Base-by-base conservation (phyloP, 2,797 vertebrate species). In the Pangasius djambal region DNA sequence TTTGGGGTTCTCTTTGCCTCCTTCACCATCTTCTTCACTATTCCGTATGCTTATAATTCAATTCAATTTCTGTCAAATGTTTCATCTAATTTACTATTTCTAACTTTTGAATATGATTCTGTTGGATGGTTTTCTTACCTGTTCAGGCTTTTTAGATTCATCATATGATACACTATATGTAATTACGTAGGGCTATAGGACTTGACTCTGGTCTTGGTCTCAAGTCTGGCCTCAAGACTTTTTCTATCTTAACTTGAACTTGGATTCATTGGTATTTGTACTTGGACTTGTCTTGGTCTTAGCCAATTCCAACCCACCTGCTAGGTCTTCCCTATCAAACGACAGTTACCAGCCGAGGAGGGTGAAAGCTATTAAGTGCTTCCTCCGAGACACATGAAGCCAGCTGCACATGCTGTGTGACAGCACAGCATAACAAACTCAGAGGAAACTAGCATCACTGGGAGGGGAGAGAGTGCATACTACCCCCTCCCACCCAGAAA, bases 271-370 rank as follows among this genome's bases (percentile, higher is more conserved):
- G 78, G n/a, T 59, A 61, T 61, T 82, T 61, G 22, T 61, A 28
- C 13, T 25, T 83, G 81, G 59, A 40, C 25, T 83, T 63, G 37
- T 83, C 25, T 83, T 65, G 37, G 25, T 83, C 59, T 83, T 63
- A 28, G 59, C 15, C 52, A 57, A 3, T 59, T 81, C 55, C 20
- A 4, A 34, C 31, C 20, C 52, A 59, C 18, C 31, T 61, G 77
- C 22, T 52, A n/a, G 25, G 31, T 13, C 31, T 40, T 12, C 31
- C 20, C 2, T 40, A 13, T 40, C 9, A 22, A 79, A 82, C 79
- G 61, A 37, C 18, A 82, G 18, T 61, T 37, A 82, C 79, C 31
- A 59, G 1, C 4, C 31, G 5, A 1, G 31, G 34, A 82, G 10
- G 10, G 34, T 82, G 79, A 82, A 82, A 20, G 31, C 16, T 25